These are phyloP conservation scores for Micronycteris hirsuta DNA, from an alignment of 2,113 vertebrate species.

Conservation along the genomic window DNA sequence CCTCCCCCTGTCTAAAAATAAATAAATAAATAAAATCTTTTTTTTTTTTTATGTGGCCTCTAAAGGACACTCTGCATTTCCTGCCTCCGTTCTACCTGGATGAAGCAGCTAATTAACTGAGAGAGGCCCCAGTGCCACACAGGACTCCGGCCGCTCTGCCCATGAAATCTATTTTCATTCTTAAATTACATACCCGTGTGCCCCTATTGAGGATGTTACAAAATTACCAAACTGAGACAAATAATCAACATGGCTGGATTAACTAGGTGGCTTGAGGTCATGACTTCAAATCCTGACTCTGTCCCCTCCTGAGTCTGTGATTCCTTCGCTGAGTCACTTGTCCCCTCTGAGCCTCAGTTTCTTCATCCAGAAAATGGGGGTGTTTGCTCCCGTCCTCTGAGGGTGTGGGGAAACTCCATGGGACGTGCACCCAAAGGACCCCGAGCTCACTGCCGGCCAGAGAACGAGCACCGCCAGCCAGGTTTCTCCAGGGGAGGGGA, in stretches of 20 bases:
- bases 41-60: neutral
- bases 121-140: neutral
- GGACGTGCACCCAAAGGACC: neutral
- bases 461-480: neutral
- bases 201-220: neutral
- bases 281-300: neutral
- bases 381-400: neutral
- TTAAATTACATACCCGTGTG: neutral
- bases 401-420: neutral
- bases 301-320: neutral
- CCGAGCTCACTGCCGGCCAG: rapidly evolving
- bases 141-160: neutral
- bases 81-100: neutral
- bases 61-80: neutral
- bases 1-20: neutral
- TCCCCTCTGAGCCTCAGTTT: neutral
- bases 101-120: neutral
- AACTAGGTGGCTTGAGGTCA: neutral
- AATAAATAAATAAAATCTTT: neutral
- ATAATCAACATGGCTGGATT: neutral
- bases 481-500: neutral
- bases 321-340: neutral
- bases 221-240: neutral
- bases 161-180: neutral
- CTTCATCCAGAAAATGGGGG: neutral